Evolutionary conservation across 2,797 vertebrate genomes (phyloP).

Genomic region (Oceanodroma leucorhoa): DNA sequence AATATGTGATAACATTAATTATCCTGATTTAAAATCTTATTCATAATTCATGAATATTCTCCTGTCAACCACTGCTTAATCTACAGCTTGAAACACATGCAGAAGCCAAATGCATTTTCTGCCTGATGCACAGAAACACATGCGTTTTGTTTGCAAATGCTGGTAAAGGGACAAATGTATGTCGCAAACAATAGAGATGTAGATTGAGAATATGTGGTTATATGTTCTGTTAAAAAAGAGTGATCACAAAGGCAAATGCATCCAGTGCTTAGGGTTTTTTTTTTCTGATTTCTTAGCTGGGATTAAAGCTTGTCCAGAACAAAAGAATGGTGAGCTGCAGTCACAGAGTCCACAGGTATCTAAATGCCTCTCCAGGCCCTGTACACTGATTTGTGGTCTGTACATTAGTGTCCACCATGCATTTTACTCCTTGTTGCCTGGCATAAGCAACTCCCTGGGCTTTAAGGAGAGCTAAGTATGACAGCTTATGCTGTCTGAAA

Average conservation of each 20-base stretch:
- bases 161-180: background rate
- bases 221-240: background rate
- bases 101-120: background rate
- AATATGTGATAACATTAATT: background rate
- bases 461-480: background rate
- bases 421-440: background rate
- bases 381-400: background rate
- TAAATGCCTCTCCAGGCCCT: background rate
- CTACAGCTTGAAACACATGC: background rate
- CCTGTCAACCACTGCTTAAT: background rate
- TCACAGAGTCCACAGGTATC: background rate
- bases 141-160: background rate
- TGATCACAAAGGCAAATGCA: background rate
- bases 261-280: fast-evolving
- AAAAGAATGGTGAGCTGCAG: background rate
- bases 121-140: background rate
- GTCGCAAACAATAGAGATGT: background rate
- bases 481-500: background rate
- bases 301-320: background rate
- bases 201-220: background rate
- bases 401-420: background rate
- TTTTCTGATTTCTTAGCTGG: background rate
- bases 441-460: background rate
- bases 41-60: background rate
- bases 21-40: background rate